phyloP scores from a whole-genome alignment of 1,140 invertebrate genomes.

The Drosophila virilis region DNA sequence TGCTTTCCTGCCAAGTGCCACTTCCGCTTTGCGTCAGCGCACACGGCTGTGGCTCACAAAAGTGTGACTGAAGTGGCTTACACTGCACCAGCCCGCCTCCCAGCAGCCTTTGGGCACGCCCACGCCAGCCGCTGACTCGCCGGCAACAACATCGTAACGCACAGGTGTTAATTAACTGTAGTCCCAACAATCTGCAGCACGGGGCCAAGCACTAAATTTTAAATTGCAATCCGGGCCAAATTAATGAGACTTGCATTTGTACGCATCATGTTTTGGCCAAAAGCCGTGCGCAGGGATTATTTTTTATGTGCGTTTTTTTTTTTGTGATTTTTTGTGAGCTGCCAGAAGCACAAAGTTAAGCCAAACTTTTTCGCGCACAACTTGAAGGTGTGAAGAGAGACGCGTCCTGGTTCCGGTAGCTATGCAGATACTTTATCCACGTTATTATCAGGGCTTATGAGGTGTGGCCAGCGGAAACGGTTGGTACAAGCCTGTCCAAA shows the following conservation, averaged over 20 bases:
- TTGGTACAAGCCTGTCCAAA: background rate
- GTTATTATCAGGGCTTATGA: conserved; percentile 2
- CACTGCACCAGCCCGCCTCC: background rate
- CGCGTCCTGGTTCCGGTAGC: background rate
- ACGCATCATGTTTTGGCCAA: conserved; percentile 21
- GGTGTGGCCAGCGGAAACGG: background rate
- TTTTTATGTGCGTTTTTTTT: conserved; percentile 15
- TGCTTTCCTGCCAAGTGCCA: conserved; percentile 68
- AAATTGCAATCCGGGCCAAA: conserved; percentile 72
- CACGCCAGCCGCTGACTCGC: background rate
- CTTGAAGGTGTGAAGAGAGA: background rate
- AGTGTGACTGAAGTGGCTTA: conserved; percentile 75
- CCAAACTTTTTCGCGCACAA: conserved; percentile 1
- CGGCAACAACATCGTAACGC: background rate
- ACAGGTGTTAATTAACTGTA: conserved; percentile 77
- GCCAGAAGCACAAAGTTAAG: conserved; percentile 6
- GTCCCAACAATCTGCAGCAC: conserved; percentile 37
- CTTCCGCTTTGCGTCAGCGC: conserved; percentile 79
- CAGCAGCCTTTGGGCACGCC: background rate
- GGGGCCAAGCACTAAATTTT: conserved; percentile 59
- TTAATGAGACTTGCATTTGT: conserved; percentile 75
- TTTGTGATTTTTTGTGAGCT: background rate
- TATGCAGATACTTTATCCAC: conserved; percentile 9
- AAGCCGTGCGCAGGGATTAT: conserved; percentile 10
- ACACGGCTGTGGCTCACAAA: conserved; percentile 69